Percentiles rank a stretch among this genome's conserved stretches.
Conservation (phyloP, 2,888 invertebrate genomes). For the Plagodis pulveraria region DNA sequence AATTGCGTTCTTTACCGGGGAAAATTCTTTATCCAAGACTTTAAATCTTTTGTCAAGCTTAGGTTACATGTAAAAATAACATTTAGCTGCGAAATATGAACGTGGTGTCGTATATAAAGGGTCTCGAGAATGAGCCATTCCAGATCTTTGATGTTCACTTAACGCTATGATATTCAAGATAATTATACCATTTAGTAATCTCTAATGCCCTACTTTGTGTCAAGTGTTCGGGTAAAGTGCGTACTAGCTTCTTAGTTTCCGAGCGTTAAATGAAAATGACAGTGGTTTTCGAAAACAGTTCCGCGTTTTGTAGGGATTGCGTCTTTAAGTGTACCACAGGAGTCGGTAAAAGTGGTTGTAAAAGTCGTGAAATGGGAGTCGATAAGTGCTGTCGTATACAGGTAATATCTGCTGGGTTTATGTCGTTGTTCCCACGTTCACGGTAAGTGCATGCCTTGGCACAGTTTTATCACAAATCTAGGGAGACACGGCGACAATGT, state of each 20-base stretch:
- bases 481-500: slow-evolving; percentile 52
- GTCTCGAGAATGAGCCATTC: slow-evolving; percentile 33
- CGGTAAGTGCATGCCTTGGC: slow-evolving; percentile 49
- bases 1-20: slow-evolving; percentile 20
- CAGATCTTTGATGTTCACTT: slow-evolving; percentile 29
- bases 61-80: slow-evolving; percentile 9
- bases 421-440: slow-evolving; percentile 28
- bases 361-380: slow-evolving; percentile 20
- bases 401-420: slow-evolving; percentile 7
- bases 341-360: slow-evolving; percentile 9
- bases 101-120: slow-evolving; percentile 18
- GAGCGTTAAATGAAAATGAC: slow-evolving; percentile 31
- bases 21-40: slow-evolving; percentile 10
- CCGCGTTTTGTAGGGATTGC: slow-evolving; percentile 9
- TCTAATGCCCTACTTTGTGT: slow-evolving; percentile 33
- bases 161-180: slow-evolving; percentile 36
- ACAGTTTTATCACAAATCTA: slow-evolving; percentile 63
- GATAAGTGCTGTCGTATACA: slow-evolving; percentile 21
- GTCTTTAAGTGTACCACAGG: slow-evolving; percentile 15
- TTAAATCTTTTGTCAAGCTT: neutral
- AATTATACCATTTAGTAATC: slow-evolving; percentile 38
- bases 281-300: slow-evolving; percentile 15
- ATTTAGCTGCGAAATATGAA: slow-evolving; percentile 15
- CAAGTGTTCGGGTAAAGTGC: slow-evolving; percentile 30
- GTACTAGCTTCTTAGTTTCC: slow-evolving; percentile 27